Evolutionary conservation across 1,140 invertebrate species (phyloP).

Genomic region (Psix sp.): DNA sequence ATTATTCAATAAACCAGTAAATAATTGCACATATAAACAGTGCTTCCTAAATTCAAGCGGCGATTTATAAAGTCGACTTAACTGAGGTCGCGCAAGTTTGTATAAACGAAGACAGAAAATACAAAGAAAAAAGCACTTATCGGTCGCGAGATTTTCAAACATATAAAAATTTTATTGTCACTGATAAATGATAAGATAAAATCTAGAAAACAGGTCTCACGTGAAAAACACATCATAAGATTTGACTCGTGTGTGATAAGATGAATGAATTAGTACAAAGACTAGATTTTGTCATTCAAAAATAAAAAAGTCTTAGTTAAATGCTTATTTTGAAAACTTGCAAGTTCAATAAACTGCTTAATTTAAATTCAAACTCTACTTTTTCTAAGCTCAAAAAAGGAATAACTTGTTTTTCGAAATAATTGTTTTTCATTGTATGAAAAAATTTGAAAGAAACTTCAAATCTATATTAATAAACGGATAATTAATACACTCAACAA

Average conservation of each 20-base stretch:
- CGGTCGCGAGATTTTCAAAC: conserved; percentile 49
- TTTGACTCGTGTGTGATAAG: conserved; percentile 13
- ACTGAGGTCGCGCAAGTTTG: conserved; percentile 3
- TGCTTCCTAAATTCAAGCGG: background rate
- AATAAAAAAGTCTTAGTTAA: too few species aligned
- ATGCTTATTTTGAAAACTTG: too few species aligned
- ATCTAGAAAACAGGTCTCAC: conserved; percentile 68
- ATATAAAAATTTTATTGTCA: conserved; percentile 48
- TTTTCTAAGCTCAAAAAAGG: too few species aligned
- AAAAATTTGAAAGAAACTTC: too few species aligned
- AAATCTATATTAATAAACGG: too few species aligned
- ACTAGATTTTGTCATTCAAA: too few species aligned
- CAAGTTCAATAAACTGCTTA: too few species aligned
- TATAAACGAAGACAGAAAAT: background rate
- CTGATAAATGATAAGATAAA: conserved; percentile 70
- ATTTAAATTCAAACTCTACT: too few species aligned
- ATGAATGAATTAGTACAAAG: conserved; percentile 22
- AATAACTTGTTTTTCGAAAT: too few species aligned
- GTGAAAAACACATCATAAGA: conserved; percentile 25
- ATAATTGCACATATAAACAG: background rate
- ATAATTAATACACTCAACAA: too few species aligned
- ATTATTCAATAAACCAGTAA: conserved; percentile 38
- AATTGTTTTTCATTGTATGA: too few species aligned
- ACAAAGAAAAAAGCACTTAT: conserved; percentile 41
- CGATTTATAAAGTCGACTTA: background rate